Evolutionary conservation across 2,888 invertebrate species (phyloP).

Genomic region (Eurytoma adleriae): DNA sequence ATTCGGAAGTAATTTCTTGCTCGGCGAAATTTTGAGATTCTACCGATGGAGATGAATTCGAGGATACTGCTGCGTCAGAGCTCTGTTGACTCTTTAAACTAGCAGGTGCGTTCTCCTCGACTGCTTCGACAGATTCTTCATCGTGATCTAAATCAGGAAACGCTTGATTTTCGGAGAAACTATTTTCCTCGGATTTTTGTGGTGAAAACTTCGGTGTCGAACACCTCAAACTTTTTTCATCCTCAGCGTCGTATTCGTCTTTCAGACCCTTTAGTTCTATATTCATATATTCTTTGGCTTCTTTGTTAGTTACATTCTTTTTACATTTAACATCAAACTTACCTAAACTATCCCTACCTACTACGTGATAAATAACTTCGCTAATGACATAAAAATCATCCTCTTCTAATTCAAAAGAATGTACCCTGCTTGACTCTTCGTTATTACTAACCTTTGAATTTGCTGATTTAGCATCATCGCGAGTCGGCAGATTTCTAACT

Average conservation of each 20-base stretch:
- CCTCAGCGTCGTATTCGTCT: constrained; percentile 41
- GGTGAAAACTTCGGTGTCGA: constrained; percentile 49
- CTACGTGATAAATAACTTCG: constrained; percentile 69
- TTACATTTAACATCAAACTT: constrained; percentile 40
- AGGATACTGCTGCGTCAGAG: constrained; percentile 18
- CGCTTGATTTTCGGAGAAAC: constrained; percentile 21
- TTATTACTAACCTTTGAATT: constrained; percentile 47
- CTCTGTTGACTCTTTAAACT: constrained; percentile 37
- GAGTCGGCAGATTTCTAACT: constrained; percentile 53
- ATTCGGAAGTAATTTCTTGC: constrained; percentile 61
- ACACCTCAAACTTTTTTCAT: constrained; percentile 50
- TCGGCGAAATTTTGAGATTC: constrained; percentile 60
- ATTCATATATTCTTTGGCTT: constrained; percentile 62
- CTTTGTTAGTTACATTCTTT: constrained; percentile 55
- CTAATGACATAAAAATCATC: constrained; percentile 61
- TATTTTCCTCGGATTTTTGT: constrained; percentile 22
- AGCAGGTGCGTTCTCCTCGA: neutral
- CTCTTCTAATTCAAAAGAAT: constrained; percentile 37
- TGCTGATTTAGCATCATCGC: constrained; percentile 36
- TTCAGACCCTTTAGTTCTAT: constrained; percentile 57
- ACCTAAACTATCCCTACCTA: constrained; percentile 58
- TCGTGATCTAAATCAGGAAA: constrained; percentile 7
- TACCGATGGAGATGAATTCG: constrained; percentile 52
- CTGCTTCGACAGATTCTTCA: neutral
- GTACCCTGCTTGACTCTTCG: constrained; percentile 30